phyloP scores from a whole-genome alignment of 2,113 vertebrate species.

The Lepidothrix coronata region DNA sequence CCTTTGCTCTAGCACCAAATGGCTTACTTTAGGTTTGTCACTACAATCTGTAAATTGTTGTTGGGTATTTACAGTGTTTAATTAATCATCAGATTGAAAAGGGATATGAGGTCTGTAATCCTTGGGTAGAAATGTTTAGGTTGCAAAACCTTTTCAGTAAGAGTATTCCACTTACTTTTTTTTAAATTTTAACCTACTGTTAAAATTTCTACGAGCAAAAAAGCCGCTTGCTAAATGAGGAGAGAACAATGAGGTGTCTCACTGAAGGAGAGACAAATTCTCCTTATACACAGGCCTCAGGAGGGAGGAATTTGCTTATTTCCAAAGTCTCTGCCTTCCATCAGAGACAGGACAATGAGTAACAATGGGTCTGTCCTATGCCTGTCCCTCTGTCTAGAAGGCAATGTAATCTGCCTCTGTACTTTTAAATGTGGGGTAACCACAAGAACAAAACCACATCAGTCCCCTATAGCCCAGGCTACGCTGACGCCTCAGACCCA shows the following conservation, averaged over 20 bases:
- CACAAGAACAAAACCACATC: neutral
- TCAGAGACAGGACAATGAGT: neutral
- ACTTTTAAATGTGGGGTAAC: neutral
- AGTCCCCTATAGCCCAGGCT: neutral
- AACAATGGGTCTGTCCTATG: neutral
- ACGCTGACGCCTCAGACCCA: neutral
- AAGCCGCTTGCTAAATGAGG: neutral
- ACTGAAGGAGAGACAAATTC: neutral
- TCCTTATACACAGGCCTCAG: neutral
- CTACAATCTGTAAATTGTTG: neutral
- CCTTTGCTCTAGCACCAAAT: neutral
- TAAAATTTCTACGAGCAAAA: neutral
- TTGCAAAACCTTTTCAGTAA: neutral
- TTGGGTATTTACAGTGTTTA: neutral
- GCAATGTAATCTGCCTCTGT: neutral
- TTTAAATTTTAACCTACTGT: neutral
- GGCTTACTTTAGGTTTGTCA: neutral
- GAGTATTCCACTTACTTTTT: neutral
- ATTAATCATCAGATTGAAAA: neutral
- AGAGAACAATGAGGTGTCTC: neutral
- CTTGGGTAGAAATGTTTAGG: neutral
- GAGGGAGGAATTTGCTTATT: neutral
- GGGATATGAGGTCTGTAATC: neutral
- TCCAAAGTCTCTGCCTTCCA: neutral
- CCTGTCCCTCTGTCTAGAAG: neutral